Conservation (phyloP, 2,797 vertebrate species). For the Phalloptychus januarius region DNA sequence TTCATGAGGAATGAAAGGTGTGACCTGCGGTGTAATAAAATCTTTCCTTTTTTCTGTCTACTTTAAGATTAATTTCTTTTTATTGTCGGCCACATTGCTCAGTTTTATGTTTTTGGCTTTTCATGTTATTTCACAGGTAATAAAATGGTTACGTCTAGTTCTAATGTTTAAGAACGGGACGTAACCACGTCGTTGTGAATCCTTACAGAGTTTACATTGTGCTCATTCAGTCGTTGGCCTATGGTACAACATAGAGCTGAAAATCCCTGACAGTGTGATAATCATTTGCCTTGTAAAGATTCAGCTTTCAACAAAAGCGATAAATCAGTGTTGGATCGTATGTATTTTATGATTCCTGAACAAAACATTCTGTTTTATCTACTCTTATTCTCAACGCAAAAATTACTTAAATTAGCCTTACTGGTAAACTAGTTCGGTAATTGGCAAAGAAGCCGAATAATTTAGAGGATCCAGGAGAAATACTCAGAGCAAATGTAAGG, state of each 20-base stretch:
- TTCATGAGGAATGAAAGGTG: neutral
- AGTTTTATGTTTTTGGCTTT: neutral
- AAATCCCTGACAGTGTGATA: constrained; percentile 24
- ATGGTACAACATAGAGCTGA: neutral
- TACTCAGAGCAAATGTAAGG: neutral
- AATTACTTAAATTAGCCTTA: constrained; percentile 21
- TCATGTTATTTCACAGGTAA: neutral
- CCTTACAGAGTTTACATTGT: neutral
- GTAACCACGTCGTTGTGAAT: constrained; percentile 27
- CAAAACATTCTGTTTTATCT: neutral
- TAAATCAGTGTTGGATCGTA: constrained; percentile 22
- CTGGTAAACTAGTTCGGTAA: constrained; percentile 39
- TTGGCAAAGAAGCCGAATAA: constrained; percentile 25
- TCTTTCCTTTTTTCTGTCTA: neutral
- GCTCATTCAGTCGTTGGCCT: neutral
- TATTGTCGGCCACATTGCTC: neutral
- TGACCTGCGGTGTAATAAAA: constrained; percentile 9
- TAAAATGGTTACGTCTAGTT: too few relatives aligned
- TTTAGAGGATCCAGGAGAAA: constrained; percentile 23
- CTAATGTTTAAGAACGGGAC: neutral
- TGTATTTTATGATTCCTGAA: constrained; percentile 23
- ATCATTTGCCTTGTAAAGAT: constrained; percentile 17
- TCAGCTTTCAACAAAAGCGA: constrained; percentile 41
- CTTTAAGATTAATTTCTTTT: neutral
- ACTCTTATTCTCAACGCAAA: constrained; percentile 6